Conservation (phyloP, 2,797 vertebrate species). For the Labeo calbasu region DNA sequence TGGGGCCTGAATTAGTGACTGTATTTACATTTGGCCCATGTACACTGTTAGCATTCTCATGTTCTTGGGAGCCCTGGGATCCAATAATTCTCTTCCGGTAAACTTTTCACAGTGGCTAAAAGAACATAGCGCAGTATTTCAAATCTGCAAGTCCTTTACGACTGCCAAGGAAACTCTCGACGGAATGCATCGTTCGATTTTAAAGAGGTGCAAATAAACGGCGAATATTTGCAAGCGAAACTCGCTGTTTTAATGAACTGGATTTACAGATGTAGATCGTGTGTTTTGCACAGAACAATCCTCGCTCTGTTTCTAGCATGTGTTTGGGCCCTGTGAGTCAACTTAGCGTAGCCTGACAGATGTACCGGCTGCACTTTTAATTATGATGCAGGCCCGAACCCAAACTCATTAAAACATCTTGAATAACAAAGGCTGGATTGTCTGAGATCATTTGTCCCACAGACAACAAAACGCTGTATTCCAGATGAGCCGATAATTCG, state of each 20-base stretch:
- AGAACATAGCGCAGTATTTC: slow-evolving; percentile 11
- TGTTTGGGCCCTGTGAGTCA: slow-evolving; percentile 25
- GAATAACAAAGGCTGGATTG: slow-evolving; percentile 53
- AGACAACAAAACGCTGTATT: slow-evolving; percentile 49
- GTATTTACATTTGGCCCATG: slow-evolving; percentile 48
- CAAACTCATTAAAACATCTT: slow-evolving; percentile 55
- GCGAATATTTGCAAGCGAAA: neutral
- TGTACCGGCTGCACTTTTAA: slow-evolving; percentile 38
- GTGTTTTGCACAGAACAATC: slow-evolving; percentile 27
- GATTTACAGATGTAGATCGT: slow-evolving; percentile 12
- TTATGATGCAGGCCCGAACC: slow-evolving; percentile 50
- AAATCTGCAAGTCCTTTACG: slow-evolving; percentile 24
- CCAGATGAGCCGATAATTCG: slow-evolving; percentile 54
- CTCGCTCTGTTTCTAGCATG: slow-evolving; percentile 27
- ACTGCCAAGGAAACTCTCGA: slow-evolving; percentile 36
- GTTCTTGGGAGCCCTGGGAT: slow-evolving; percentile 31
- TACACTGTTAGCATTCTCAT: slow-evolving; percentile 57
- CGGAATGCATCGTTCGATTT: slow-evolving; percentile 35
- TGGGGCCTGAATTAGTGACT: slow-evolving; percentile 38
- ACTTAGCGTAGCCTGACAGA: slow-evolving; percentile 31
- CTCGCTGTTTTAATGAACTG: slow-evolving; percentile 4
- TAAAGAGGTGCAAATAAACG: slow-evolving; percentile 23
- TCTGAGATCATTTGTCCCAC: slow-evolving; percentile 51
- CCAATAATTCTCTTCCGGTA: slow-evolving; percentile 52
- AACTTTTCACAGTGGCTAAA: slow-evolving; percentile 51